Evolutionary conservation across 2,888 invertebrate species (phyloP).

Genomic region (Biston stratarius): DNA sequence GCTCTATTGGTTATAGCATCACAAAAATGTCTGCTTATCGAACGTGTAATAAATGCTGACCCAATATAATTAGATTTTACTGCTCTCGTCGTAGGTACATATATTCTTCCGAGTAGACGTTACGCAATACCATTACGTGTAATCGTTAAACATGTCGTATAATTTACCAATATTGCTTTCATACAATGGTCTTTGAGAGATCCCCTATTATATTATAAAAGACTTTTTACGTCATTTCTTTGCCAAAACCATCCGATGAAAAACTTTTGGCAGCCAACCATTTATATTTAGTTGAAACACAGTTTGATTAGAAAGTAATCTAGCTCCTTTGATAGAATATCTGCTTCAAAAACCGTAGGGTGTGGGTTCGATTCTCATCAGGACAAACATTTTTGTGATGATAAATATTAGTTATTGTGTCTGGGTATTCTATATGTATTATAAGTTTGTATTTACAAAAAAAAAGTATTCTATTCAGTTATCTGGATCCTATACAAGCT

Average conservation of each 20-base stretch:
- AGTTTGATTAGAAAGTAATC: slow-evolving; percentile 46
- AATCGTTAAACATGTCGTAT: slow-evolving; percentile 30
- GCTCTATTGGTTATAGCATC: neutral
- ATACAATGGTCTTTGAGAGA: slow-evolving; percentile 24
- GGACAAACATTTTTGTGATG: no score
- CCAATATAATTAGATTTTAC: slow-evolving; percentile 33
- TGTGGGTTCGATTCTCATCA: no score
- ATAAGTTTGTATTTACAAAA: no score
- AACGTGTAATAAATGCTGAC: slow-evolving; percentile 20
- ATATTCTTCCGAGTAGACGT: slow-evolving; percentile 11
- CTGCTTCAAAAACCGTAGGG: no score
- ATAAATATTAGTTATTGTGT: no score
- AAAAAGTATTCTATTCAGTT: no score
- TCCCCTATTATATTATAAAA: slow-evolving; percentile 35
- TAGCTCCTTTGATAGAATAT: neutral
- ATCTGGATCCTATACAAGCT: no score
- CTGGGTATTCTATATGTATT: no score
- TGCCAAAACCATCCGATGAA: slow-evolving; percentile 61
- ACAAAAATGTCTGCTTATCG: slow-evolving; percentile 12
- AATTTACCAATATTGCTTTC: slow-evolving; percentile 28
- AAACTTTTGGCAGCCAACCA: slow-evolving; percentile 57
- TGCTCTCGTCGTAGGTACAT: slow-evolving; percentile 8
- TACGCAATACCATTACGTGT: slow-evolving; percentile 16
- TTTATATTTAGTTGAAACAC: slow-evolving; percentile 45
- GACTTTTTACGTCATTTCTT: slow-evolving; percentile 56